Evolutionary conservation across 2,797 vertebrate genomes (phyloP).

Genomic region (Ctenopoma multispine): DNA sequence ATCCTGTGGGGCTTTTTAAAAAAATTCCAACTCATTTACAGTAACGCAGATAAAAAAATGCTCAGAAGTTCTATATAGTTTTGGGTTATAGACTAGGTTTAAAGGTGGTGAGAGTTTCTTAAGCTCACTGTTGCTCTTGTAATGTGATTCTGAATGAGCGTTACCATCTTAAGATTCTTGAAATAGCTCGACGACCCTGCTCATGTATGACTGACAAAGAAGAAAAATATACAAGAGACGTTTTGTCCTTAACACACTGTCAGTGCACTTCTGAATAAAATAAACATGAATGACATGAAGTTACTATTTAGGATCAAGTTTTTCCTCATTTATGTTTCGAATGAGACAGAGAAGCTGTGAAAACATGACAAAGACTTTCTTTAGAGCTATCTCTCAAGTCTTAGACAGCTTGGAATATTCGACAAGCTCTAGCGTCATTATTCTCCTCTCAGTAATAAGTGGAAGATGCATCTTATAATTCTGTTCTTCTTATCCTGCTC

Average conservation of each 20-base stretch:
- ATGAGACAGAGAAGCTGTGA: not conserved
- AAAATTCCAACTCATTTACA: not conserved
- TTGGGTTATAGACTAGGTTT: not conserved
- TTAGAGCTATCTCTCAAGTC: not conserved
- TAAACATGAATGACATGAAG: conserved; percentile 1
- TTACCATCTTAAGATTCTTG: not conserved
- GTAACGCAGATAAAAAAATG: not conserved
- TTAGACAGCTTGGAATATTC: conserved; percentile 4
- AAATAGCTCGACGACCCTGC: too few species aligned
- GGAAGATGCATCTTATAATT: conserved; percentile 36
- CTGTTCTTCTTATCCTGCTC: conserved; percentile 21
- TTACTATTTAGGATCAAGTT: not conserved
- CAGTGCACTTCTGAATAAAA: not conserved
- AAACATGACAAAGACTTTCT: not conserved
- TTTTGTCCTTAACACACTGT: not conserved
- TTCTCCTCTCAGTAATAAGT: conserved; percentile 28
- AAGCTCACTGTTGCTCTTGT: not conserved
- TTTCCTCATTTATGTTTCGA: conserved; percentile 2
- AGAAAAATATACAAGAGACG: not conserved
- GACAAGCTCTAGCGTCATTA: conserved; percentile 7
- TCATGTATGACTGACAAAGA: not conserved
- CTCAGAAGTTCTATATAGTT: not conserved
- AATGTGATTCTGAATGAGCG: not conserved
- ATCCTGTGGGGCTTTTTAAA: conserved; percentile 21
- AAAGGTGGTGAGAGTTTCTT: not conserved